Evolutionary conservation across 1,140 invertebrate genomes (phyloP).

Genomic region (Phymorhynchus buccinoides): DNA sequence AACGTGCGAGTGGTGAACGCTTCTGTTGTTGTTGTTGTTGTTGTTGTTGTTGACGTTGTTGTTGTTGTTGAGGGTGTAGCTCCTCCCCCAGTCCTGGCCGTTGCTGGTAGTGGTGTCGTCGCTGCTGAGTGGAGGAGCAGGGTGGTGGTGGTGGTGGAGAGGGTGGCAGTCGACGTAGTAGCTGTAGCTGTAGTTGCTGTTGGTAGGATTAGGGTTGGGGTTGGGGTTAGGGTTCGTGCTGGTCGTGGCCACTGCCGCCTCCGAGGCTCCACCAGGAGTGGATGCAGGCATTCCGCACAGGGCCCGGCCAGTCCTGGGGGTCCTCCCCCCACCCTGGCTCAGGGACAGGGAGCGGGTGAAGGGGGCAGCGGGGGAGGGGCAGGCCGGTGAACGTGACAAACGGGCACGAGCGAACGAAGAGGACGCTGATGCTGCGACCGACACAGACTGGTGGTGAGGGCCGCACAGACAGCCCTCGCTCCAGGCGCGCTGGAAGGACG

Average conservation of each 20-base stretch:
- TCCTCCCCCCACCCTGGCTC: not conserved
- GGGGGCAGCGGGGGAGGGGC: not conserved
- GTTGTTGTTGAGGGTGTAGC: not conserved
- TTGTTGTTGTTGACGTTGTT: not conserved
- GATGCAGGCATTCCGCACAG: slow-evolving; percentile 13
- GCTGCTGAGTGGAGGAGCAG: slow-evolving; percentile 33
- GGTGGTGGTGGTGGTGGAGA: slow-evolving; percentile 37
- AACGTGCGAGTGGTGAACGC: not conserved
- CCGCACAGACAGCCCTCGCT: not conserved
- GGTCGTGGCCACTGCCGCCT: slow-evolving; percentile 1
- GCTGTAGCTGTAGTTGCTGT: slow-evolving; percentile 12
- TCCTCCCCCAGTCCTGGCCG: not conserved
- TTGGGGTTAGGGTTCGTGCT: too few relatives aligned
- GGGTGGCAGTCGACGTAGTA: slow-evolving; percentile 36
- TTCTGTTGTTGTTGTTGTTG: not conserved
- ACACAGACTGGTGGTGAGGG: not conserved
- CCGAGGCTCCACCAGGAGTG: not conserved
- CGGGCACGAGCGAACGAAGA: not conserved
- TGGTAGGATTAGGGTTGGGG: too few relatives aligned
- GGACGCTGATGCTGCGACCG: too few relatives aligned
- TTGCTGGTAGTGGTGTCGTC: slow-evolving; percentile 34
- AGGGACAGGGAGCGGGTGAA: not conserved
- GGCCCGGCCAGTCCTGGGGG: not conserved
- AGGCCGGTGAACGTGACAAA: too few relatives aligned
- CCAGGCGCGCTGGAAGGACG: slow-evolving; percentile 13